Percentiles rank a stretch among this genome's conserved stretches.
These are phyloP conservation scores for Drosophila infuscata DNA, from an alignment of 2,888 invertebrate genomes.

Conservation along the genomic window DNA sequence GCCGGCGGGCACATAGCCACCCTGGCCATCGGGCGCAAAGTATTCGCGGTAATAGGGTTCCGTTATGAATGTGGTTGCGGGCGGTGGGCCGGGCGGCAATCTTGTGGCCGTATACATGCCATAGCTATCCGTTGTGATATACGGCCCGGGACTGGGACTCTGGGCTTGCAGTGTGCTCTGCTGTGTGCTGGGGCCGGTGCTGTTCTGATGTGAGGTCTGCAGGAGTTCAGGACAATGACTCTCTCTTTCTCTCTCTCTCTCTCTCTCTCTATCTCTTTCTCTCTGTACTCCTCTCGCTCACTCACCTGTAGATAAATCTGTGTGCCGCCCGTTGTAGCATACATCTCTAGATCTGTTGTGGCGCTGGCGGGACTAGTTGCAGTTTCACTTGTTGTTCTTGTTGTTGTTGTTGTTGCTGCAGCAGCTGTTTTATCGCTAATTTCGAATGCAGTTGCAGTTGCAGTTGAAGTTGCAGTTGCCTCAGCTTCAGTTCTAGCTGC, in stretches of 20 bases:
- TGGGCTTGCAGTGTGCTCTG: constrained; percentile 83
- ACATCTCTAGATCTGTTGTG: constrained; percentile 79
- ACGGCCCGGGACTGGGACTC: constrained; percentile 85
- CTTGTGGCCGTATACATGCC: constrained; percentile 84
- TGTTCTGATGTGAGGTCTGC: constrained; percentile 73
- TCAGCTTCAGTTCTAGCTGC: constrained; percentile 70
- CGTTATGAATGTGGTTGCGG: constrained; percentile 87
- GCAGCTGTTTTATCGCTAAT: constrained; percentile 64
- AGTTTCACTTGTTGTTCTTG: constrained; percentile 54
- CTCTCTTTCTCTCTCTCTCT: constrained; percentile 20
- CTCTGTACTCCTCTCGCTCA: constrained; percentile 27
- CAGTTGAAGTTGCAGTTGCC: constrained; percentile 66
- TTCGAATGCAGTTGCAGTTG: constrained; percentile 71
- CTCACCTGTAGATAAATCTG: constrained; percentile 86
- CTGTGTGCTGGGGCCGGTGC: constrained; percentile 52
- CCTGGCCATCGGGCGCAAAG: constrained; percentile 88
- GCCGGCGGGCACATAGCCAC: constrained; percentile 84
- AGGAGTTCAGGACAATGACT: constrained; percentile 49
- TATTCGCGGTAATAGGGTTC: constrained; percentile 92
- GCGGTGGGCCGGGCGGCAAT: constrained; percentile 82
- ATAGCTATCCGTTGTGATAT: constrained; percentile 84
- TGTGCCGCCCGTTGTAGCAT: constrained; percentile 85
- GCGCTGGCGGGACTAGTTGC: constrained; percentile 58
- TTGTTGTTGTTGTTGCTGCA: constrained; percentile 37
- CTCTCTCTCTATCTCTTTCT: neutral